Evolutionary conservation across 2,888 invertebrate species (phyloP), one percentile per base, ranked within the genome.

Genomic region (Melangyna quadrimaculata): DNA sequence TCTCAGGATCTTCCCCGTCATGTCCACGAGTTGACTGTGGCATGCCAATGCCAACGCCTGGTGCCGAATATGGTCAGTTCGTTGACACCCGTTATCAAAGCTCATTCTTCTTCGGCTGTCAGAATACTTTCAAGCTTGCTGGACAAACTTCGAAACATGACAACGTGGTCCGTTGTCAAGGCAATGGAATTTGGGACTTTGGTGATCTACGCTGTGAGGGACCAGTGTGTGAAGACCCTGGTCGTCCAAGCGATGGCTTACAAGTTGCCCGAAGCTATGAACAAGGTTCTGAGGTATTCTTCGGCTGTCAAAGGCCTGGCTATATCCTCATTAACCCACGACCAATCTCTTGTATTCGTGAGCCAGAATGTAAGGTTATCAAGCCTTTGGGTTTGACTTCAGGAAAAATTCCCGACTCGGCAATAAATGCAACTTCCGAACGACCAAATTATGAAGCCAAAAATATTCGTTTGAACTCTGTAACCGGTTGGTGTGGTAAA

Each of bases 401-500:
- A 3, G 98, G 98, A 80, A 95, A 94, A 90, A 98, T 99, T 88
- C 98, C 98, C 0, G 98, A 98, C 90, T 96, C 97, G 1, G 98
- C 98, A 1, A 98, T 99, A 72, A 98, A 98, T 90, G 98, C 98
- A 0, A 98, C 98, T 0, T 98, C 98, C 12, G 98, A 98, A 92
- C 94, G 97, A 89, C 97, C 97, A 27, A 98, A 98, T 90, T 98
- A 98, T 90, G 97, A 98, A 93, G 97, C 97, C 0, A 95, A 94
- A 90, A 97, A 98, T 90, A 95, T 98, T 12, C 94, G 98, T 35
- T 93, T 98, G 40, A 98, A 97, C 90, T 98, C 98, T 0, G 98
- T 97, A 3, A 98, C 98, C 57, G 98, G 98, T 19, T 98, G 98
- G 98, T 98, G 98, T 92, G 97, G 97, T n/a, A 98, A 98, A 89